These are phyloP conservation scores for Ammodytes dubius DNA, from an alignment of 2,113 vertebrate genomes.

Conservation along the genomic window DNA sequence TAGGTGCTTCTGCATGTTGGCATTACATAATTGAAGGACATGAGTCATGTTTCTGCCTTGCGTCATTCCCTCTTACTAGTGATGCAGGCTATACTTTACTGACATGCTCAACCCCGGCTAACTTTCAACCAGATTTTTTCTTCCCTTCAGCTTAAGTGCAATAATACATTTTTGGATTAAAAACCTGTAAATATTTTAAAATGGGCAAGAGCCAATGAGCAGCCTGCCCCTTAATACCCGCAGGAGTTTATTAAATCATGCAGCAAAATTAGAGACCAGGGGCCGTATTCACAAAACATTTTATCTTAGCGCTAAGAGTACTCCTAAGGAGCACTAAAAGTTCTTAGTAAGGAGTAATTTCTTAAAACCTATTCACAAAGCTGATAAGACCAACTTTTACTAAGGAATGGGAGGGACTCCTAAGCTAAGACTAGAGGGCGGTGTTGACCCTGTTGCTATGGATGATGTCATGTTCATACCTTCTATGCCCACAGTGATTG, in stretches of 20 bases:
- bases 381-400: too few species aligned
- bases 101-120: neutral
- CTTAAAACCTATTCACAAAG: too few species aligned
- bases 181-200: constrained; percentile 6
- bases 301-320: too few species aligned
- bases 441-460: too few species aligned
- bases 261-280: neutral
- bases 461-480: too few species aligned
- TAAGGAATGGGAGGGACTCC: too few species aligned
- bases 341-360: too few species aligned
- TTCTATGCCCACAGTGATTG: too few species aligned
- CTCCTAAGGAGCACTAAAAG: too few species aligned
- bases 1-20: neutral
- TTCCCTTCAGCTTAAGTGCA: neutral
- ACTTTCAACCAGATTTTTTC: constrained; percentile 7
- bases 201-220: neutral
- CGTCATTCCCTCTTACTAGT: neutral
- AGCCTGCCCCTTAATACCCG: neutral
- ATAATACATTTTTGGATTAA: neutral
- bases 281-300: too few species aligned
- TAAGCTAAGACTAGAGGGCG: too few species aligned
- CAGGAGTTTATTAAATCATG: neutral
- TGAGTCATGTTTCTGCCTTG: neutral
- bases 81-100: neutral
- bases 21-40: constrained; percentile 29